Conservation (phyloP, 2,888 invertebrate genomes). For the Monopis laevigella region DNA sequence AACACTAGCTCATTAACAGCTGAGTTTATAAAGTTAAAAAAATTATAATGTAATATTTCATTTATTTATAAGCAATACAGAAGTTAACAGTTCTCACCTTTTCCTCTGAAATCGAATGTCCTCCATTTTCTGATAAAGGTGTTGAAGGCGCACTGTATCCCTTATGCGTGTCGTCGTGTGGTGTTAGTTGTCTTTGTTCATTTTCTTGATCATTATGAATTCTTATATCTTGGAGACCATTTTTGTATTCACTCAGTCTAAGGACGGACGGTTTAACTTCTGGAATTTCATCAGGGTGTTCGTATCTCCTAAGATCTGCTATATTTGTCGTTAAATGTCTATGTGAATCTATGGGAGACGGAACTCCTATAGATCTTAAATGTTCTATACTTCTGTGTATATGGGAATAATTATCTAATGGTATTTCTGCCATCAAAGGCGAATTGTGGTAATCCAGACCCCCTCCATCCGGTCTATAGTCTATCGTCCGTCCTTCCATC, state of each 20-base stretch:
- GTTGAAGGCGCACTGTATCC: conserved; percentile 64
- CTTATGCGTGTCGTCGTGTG: conserved; percentile 56
- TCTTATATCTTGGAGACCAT: conserved; percentile 53
- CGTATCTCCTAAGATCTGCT: conserved; percentile 57
- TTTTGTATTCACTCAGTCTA: conserved; percentile 59
- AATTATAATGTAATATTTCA: background rate
- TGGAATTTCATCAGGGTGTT: conserved; percentile 57
- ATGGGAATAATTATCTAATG: conserved; percentile 71
- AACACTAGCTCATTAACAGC: conserved; percentile 3
- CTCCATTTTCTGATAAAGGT: conserved; percentile 59
- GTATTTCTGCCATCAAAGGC: conserved; percentile 74
- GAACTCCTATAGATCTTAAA: conserved; percentile 68
- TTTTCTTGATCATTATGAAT: conserved; percentile 54
- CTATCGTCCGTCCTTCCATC: conserved; percentile 66
- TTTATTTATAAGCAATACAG: conserved; percentile 14
- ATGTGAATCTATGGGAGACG: conserved; percentile 54
- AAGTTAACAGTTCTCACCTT: conserved; percentile 43
- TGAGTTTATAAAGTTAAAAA: background rate
- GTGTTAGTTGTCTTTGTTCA: conserved; percentile 55
- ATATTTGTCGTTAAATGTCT: conserved; percentile 56
- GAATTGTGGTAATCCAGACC: conserved; percentile 75
- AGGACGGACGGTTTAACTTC: conserved; percentile 62
- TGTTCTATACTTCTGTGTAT: conserved; percentile 74
- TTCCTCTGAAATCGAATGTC: conserved; percentile 56
- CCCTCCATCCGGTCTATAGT: conserved; percentile 66